A percentile compares a stretch with the other conserved stretches of the same genome.
phyloP scores from a whole-genome alignment of 2,797 vertebrate genomes.

The Alectoris magna region DNA sequence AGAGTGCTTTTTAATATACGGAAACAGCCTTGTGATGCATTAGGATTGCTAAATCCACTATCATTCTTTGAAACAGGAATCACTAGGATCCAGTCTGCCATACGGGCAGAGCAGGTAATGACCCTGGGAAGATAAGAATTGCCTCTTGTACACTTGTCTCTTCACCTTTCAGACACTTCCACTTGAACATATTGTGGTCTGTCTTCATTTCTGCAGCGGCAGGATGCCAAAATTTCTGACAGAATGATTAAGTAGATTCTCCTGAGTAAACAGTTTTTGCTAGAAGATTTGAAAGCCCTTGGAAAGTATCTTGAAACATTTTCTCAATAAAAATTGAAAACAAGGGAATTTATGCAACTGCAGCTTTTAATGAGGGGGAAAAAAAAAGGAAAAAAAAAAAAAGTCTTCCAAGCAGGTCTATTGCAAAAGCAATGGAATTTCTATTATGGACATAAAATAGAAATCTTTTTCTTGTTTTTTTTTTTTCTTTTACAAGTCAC shows the following conservation, averaged over 20 bases:
- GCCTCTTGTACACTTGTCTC: neutral
- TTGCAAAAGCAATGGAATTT: neutral
- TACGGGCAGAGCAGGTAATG: neutral
- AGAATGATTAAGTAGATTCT: neutral
- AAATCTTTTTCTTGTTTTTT: neutral
- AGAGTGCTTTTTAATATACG: neutral
- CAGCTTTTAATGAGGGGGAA: neutral
- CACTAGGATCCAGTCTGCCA: neutral
- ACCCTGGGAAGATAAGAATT: neutral
- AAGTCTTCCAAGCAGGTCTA: neutral
- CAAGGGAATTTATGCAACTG: neutral
- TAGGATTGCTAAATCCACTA: neutral
- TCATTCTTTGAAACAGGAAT: neutral
- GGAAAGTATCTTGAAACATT: neutral
- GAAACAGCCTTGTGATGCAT: neutral
- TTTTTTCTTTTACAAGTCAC: neutral
- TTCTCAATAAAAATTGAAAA: neutral
- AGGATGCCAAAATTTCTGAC: neutral
- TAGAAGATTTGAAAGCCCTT: neutral
- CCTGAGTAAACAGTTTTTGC: neutral
- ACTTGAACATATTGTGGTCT: neutral
- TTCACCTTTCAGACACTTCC: neutral
- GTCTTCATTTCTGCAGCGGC: neutral
- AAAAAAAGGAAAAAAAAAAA: neutral
- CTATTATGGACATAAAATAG: neutral